Evolutionary conservation across 2,113 vertebrate genomes (phyloP).

Genomic region (Balaeniceps rex): DNA sequence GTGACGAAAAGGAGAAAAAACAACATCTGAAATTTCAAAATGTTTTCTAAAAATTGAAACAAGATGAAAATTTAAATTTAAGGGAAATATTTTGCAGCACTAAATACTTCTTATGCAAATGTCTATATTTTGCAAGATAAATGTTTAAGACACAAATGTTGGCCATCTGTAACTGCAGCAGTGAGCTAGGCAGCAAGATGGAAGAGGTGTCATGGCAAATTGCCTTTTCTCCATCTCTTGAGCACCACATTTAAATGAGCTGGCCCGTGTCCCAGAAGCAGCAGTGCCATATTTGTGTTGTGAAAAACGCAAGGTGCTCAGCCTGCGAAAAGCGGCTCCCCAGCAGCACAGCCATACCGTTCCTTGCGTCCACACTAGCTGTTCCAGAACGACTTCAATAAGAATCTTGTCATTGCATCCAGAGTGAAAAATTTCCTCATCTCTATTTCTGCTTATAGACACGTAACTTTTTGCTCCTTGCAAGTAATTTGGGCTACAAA

Average conservation of each 20-base stretch:
- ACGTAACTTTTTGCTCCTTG: neutral
- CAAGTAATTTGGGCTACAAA: neutral
- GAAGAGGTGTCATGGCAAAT: constrained; percentile 48
- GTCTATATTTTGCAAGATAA: neutral
- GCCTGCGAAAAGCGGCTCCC: neutral
- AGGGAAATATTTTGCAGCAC: constrained; percentile 26
- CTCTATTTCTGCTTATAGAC: neutral
- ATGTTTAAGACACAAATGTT: constrained; percentile 27
- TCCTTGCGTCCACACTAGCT: neutral
- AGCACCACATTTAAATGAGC: neutral
- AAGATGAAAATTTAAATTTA: neutral
- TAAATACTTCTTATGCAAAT: neutral
- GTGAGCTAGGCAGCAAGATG: constrained; percentile 25
- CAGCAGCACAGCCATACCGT: neutral
- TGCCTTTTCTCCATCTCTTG: constrained; percentile 9
- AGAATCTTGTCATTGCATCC: neutral
- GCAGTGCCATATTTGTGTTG: neutral
- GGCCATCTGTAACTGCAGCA: constrained; percentile 49
- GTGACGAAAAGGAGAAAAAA: neutral
- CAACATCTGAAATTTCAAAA: constrained; percentile 33
- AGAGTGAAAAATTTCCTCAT: neutral
- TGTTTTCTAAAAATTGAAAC: neutral
- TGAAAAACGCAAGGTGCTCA: constrained; percentile 20
- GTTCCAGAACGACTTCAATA: neutral
- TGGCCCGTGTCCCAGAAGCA: neutral